These are phyloP conservation scores for Masticophis lateralis DNA, from an alignment of 2,797 vertebrate genomes.

Conservation along the genomic window DNA sequence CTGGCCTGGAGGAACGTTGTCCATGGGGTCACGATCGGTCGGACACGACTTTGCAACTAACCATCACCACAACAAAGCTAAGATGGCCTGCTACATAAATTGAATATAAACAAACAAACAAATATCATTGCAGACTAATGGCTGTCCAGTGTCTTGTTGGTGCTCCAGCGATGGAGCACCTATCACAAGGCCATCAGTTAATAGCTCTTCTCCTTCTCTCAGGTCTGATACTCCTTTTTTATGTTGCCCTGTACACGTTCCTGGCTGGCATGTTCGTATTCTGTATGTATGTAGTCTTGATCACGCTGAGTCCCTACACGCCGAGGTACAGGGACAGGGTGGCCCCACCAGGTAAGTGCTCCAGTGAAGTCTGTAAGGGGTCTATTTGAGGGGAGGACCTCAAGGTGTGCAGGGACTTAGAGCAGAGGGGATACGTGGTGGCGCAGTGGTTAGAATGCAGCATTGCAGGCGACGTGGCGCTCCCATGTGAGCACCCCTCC, in stretches of 20 bases:
- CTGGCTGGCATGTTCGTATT: slow-evolving; percentile 93
- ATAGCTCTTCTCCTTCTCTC: slow-evolving; percentile 43
- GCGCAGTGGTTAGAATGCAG: not conserved
- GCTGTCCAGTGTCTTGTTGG: not conserved
- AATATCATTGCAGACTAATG: not conserved
- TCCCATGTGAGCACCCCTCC: no score
- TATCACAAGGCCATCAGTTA: not conserved
- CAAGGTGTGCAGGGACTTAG: not conserved
- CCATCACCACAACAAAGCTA: no score
- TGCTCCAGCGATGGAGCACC: not conserved
- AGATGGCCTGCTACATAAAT: no score
- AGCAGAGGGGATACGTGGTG: not conserved
- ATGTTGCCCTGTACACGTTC: slow-evolving; percentile 87
- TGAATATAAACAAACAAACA: no score
- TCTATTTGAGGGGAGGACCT: not conserved
- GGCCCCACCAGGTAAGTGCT: slow-evolving; percentile 87
- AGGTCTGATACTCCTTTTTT: slow-evolving; percentile 94
- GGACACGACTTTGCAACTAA: no score
- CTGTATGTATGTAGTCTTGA: slow-evolving; percentile 89
- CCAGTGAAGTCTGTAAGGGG: no score
- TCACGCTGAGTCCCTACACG: slow-evolving; percentile 90
- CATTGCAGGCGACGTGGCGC: not conserved
- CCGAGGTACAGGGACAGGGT: slow-evolving; percentile 90
- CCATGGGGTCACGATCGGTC: no score
- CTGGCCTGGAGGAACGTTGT: no score